Conservation (phyloP, 2,113 vertebrate genomes). For the Charina bottae region DNA sequence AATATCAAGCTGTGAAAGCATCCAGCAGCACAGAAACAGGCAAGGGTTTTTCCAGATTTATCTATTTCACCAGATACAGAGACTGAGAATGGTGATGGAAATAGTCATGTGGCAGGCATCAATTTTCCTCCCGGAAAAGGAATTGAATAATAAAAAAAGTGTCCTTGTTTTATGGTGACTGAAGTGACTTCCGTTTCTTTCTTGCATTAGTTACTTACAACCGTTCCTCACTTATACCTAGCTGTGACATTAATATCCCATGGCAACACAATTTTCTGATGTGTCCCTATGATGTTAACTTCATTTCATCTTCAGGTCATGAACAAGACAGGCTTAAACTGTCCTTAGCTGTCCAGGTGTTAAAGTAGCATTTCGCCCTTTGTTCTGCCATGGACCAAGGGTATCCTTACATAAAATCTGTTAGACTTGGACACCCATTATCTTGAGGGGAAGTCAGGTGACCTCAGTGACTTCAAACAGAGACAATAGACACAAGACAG, state of each 20-base stretch:
- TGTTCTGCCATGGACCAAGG: background rate
- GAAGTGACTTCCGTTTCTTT: background rate
- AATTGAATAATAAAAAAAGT: background rate
- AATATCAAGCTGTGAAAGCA: background rate
- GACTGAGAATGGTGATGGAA: background rate
- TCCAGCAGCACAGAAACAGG: background rate
- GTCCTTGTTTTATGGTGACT: background rate
- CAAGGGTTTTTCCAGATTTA: background rate
- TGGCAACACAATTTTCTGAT: background rate
- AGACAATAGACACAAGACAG: background rate
- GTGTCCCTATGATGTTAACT: background rate
- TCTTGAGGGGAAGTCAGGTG: background rate
- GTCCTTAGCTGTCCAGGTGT: background rate
- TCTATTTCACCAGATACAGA: background rate
- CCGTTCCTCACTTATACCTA: background rate
- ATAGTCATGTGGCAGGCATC: background rate
- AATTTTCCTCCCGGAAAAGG: background rate
- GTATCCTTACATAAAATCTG: background rate
- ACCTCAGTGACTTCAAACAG: background rate
- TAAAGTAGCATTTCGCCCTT: background rate
- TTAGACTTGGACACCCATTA: background rate
- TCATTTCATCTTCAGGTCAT: background rate
- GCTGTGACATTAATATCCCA: background rate
- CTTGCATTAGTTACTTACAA: background rate
- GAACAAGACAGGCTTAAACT: background rate